These are phyloP conservation scores for Ibidorhyncha struthersii DNA, from an alignment of 2,113 vertebrate species.

Conservation along the genomic window DNA sequence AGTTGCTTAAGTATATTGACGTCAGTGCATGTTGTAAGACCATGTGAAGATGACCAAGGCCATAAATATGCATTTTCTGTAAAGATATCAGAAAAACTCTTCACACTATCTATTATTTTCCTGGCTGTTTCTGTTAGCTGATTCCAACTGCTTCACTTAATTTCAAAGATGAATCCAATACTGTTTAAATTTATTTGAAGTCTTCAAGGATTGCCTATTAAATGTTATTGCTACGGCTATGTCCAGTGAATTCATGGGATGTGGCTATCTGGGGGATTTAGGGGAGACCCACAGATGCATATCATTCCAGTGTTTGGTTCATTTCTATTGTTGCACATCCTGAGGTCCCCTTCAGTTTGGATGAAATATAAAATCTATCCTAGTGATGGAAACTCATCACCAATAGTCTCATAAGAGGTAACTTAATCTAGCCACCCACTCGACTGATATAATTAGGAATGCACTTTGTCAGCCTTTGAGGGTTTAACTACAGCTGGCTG, in stretches of 20 bases:
- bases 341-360: neutral
- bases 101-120: neutral
- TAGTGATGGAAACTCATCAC: neutral
- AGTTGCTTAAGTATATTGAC: neutral
- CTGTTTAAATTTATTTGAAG: neutral
- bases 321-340: neutral
- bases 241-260: neutral
- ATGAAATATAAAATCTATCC: neutral
- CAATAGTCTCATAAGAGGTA: conserved; percentile 32
- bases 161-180: neutral
- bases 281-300: neutral
- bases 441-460: conserved; percentile 50
- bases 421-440: conserved; percentile 38
- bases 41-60: neutral
- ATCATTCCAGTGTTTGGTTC: neutral
- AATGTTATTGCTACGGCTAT: neutral
- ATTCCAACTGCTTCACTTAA: neutral
- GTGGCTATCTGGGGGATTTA: neutral
- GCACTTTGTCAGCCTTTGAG: conserved; percentile 44
- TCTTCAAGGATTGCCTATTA: neutral
- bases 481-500: conserved; percentile 64
- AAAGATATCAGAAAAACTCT: neutral
- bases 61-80: neutral
- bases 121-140: neutral
- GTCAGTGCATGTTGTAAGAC: neutral